Conservation (phyloP, 2,888 invertebrate genomes). For the Tubulanus polymorphus region DNA sequence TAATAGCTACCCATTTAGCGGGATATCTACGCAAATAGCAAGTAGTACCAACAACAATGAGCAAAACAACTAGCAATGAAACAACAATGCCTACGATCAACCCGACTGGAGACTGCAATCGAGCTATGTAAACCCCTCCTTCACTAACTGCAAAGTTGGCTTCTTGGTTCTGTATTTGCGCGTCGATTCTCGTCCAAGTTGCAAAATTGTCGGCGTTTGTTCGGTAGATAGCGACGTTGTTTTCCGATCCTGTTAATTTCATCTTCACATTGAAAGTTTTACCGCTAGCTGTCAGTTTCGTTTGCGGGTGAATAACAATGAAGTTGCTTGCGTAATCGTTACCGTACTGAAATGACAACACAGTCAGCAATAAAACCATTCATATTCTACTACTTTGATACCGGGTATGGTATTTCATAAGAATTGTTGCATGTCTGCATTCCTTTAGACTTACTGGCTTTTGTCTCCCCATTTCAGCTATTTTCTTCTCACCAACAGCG, state of each 20-base stretch:
- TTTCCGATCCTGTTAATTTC: conserved; percentile 21
- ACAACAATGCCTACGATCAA: conserved; percentile 37
- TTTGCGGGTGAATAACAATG: conserved; percentile 34
- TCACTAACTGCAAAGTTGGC: conserved; percentile 29
- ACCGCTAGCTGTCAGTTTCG: conserved; percentile 23
- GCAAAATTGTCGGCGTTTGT: conserved; percentile 25
- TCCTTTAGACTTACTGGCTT: conserved; percentile 21
- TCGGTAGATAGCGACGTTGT: conserved; percentile 28
- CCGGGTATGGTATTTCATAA: too few relatives aligned
- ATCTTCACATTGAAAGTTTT: conserved; percentile 25
- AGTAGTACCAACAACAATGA: conserved; percentile 30
- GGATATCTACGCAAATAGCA: conserved; percentile 38
- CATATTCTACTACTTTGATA: too few relatives aligned
- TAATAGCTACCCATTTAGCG: conserved; percentile 31
- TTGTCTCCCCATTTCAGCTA: conserved; percentile 13
- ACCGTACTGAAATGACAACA: conserved; percentile 29
- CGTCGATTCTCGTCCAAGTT: conserved; percentile 35
- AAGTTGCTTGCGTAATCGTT: conserved; percentile 41
- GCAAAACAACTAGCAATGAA: conserved; percentile 25
- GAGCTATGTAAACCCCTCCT: conserved; percentile 43
- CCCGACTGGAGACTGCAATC: conserved; percentile 24
- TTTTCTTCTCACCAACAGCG: conserved; percentile 18
- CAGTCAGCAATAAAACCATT: conserved; percentile 1
- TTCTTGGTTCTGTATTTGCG: conserved; percentile 25
- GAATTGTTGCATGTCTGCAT: too few relatives aligned